A percentile compares a stretch with the other conserved stretches of the same genome.
Conservation (phyloP, 2,113 vertebrate species). For the Lagenorhynchus albirostris region DNA sequence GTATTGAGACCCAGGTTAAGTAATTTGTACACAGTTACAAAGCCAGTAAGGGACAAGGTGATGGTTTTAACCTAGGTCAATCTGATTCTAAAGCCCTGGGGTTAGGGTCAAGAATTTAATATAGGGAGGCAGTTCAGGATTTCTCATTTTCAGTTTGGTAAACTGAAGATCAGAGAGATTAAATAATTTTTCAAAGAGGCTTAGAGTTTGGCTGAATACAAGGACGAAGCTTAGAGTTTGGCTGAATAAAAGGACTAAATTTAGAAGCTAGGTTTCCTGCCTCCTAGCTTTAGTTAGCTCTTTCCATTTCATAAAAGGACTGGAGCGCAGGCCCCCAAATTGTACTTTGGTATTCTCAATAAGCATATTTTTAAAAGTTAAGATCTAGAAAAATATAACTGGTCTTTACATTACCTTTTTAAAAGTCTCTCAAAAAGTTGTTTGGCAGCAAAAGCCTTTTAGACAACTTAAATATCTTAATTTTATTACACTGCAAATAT, state of each 20-base stretch:
- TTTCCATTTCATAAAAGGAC: background rate
- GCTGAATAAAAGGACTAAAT: background rate
- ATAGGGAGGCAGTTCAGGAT: background rate
- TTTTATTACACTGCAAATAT: constrained; percentile 51
- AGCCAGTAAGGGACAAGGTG: background rate
- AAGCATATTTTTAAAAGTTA: constrained; percentile 24
- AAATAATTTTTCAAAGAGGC: constrained; percentile 7
- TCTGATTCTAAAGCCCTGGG: background rate
- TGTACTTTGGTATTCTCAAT: background rate
- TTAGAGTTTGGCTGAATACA: background rate
- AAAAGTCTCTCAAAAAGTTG: constrained; percentile 60
- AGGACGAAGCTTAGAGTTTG: background rate
- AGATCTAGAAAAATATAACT: constrained; percentile 46
- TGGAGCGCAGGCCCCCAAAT: background rate
- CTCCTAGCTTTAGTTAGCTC: background rate
- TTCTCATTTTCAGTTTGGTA: constrained; percentile 19
- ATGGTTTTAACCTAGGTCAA: background rate
- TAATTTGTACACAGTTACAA: background rate
- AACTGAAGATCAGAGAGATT: background rate
- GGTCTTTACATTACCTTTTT: background rate
- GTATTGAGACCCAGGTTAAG: background rate
- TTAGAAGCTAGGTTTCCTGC: background rate
- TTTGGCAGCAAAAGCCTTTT: constrained; percentile 49
- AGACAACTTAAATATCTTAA: constrained; percentile 51
- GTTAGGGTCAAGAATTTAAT: background rate